Conservation (phyloP, 2,113 vertebrate genomes). For the Ovibos moschatus region DNA sequence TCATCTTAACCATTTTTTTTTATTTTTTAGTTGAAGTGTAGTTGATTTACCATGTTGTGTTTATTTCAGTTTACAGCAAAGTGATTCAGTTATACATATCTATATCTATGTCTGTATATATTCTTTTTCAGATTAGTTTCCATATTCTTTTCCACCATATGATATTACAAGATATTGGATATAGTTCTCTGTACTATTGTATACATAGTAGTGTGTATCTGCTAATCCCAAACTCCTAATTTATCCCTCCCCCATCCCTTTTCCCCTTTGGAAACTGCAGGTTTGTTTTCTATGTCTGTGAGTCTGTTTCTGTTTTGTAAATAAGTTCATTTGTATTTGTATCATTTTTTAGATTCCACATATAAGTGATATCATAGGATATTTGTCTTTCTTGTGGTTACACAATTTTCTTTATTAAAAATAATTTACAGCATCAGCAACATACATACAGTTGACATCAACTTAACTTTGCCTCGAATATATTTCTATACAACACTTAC, state of each 20-base stretch:
- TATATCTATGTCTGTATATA: neutral
- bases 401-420: constrained; percentile 88
- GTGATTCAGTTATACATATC: neutral
- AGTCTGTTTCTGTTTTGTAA: neutral
- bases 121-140: neutral
- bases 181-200: neutral
- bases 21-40: neutral
- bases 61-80: neutral
- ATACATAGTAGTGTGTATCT: neutral
- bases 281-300: neutral
- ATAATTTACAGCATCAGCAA: constrained; percentile 85
- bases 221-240: neutral
- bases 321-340: neutral
- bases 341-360: neutral
- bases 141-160: neutral
- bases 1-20: neutral
- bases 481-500: constrained; percentile 80
- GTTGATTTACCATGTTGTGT: neutral
- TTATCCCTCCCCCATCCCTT: neutral
- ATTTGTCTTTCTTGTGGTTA: constrained; percentile 27
- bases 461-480: constrained; percentile 65
- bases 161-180: neutral
- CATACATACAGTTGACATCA: constrained; percentile 81
- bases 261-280: neutral
- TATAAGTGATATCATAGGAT: neutral